Evolutionary conservation across 1,140 invertebrate genomes (phyloP).

Genomic region (Dinothrombium tinctorium): DNA sequence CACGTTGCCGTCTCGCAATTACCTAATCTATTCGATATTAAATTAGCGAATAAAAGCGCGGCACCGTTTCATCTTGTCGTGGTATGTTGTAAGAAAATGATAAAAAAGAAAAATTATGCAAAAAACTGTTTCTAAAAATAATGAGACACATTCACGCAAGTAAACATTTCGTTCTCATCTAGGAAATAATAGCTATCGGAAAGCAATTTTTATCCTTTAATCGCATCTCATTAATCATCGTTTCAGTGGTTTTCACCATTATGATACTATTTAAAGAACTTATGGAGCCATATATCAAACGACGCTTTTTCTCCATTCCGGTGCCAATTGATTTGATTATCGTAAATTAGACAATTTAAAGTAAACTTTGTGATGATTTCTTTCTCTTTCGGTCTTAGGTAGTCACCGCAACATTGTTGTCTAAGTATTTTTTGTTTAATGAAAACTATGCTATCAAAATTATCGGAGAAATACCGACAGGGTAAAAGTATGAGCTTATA

Average conservation of each 20-base stretch:
- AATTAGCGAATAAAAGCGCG: background rate
- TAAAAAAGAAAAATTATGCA: background rate
- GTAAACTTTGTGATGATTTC: too few species aligned
- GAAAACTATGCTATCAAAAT: conserved; percentile 5
- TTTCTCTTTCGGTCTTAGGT: too few species aligned
- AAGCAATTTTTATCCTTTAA: background rate
- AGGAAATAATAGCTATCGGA: background rate
- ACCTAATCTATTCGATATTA: conserved; percentile 23
- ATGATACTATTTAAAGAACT: background rate
- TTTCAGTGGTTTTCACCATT: background rate
- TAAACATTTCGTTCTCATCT: background rate
- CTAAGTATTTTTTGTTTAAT: conserved; percentile 2
- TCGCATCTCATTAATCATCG: background rate
- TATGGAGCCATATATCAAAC: background rate
- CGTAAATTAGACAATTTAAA: too few species aligned
- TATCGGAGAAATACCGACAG: conserved; percentile 2
- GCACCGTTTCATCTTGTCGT: background rate
- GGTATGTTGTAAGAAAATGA: background rate
- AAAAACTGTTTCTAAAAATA: background rate
- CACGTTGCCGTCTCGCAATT: conserved; percentile 23
- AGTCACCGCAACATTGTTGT: background rate
- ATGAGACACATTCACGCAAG: conserved; percentile 4
- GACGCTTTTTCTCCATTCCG: background rate
- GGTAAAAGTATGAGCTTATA: background rate
- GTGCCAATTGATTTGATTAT: background rate